phyloP scores from a whole-genome alignment of 1,140 invertebrate genomes.

The Drosophila nigromelanica region DNA sequence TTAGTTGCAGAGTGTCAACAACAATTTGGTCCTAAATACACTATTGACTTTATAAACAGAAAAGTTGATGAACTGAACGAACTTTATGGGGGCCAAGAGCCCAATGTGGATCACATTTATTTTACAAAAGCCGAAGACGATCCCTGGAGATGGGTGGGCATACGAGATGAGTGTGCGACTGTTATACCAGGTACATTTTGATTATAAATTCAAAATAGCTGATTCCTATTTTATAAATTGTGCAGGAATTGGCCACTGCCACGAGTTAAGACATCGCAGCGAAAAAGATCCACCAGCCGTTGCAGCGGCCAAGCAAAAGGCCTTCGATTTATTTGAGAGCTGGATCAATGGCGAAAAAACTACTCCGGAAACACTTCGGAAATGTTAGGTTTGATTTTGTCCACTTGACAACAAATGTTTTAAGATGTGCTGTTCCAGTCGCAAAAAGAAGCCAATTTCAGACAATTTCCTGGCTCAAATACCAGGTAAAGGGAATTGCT shows the following conservation, averaged over 20 bases:
- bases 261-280: background rate
- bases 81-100: constrained; percentile 85
- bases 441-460: no score
- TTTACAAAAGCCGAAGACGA: constrained; percentile 87
- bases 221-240: background rate
- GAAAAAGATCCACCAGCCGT: constrained; percentile 4
- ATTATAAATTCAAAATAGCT: background rate
- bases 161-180: constrained; percentile 25
- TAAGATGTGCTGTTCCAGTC: no score
- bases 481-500: no score
- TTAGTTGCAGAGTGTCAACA: constrained; percentile 17
- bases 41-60: constrained; percentile 30
- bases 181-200: constrained; percentile 23
- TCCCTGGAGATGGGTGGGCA: constrained; percentile 84
- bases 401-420: no score
- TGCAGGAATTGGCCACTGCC: constrained; percentile 26
- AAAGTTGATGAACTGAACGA: constrained; percentile 20
- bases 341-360: constrained; percentile 5
- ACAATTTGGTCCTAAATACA: constrained; percentile 24
- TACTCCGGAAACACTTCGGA: background rate
- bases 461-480: no score
- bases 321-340: constrained; percentile 1
- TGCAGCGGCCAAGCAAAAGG: constrained; percentile 10
- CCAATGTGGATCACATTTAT: constrained; percentile 86
- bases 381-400: background rate